These are phyloP conservation scores for Lepeophtheirus salmonis DNA, from an alignment of 1,140 invertebrate genomes.

Conservation along the genomic window DNA sequence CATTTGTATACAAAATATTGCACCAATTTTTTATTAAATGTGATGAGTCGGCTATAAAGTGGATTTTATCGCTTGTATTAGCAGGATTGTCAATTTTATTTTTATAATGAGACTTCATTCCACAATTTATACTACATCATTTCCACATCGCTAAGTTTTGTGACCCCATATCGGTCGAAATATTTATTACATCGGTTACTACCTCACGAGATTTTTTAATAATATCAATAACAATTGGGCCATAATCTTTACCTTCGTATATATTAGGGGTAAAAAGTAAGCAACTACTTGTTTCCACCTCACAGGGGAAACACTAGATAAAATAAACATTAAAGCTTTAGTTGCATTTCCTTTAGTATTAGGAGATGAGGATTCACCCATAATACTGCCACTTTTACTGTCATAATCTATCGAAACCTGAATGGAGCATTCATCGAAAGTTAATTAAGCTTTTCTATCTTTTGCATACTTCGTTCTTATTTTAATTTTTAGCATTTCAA, in stretches of 20 bases:
- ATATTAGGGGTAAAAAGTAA: not conserved
- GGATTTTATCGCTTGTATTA: not conserved
- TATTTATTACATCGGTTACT: not conserved
- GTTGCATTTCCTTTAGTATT: not conserved
- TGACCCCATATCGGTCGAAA: not conserved
- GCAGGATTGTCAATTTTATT: not conserved
- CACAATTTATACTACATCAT: not conserved
- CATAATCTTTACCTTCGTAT: not conserved
- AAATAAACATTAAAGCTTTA: not conserved
- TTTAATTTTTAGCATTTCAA: not conserved
- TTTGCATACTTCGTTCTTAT: not conserved
- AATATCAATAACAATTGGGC: not conserved
- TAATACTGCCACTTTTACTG: not conserved
- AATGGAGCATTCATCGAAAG: not conserved
- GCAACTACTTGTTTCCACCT: not conserved
- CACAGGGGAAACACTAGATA: not conserved
- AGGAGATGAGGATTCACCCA: too few relatives aligned
- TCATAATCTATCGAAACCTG: not conserved
- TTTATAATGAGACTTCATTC: not conserved
- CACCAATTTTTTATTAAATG: not conserved
- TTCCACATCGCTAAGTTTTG: not conserved
- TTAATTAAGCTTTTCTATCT: not conserved
- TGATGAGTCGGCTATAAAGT: not conserved
- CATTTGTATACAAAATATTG: not conserved
- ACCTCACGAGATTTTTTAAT: not conserved